Conservation (phyloP, 2,888 invertebrate species). For the Uloborus plumipes region DNA sequence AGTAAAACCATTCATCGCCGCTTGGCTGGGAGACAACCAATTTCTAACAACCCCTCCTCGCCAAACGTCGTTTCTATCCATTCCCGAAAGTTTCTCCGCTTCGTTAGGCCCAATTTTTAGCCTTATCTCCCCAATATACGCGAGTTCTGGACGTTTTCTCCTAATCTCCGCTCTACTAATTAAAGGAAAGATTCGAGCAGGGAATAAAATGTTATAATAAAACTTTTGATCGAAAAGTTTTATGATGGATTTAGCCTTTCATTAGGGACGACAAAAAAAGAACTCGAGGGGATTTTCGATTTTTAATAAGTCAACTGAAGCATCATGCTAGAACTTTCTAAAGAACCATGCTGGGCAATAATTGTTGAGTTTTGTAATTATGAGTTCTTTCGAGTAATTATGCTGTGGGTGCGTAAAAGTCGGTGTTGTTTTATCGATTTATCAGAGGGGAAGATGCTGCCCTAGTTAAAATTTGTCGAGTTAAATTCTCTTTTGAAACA, state of each 20-base stretch:
- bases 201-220: conserved; percentile 60
- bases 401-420: not conserved
- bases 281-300: conserved; percentile 39
- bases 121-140: conserved; percentile 37
- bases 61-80: no score
- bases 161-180: conserved; percentile 53
- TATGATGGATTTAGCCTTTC: conserved; percentile 48
- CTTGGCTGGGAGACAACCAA: no score
- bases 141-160: conserved; percentile 34
- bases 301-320: conserved; percentile 55
- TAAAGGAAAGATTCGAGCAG: conserved; percentile 32
- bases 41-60: no score
- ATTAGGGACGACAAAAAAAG: conserved; percentile 25
- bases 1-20: no score
- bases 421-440: conserved; percentile 14
- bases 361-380: conserved; percentile 56
- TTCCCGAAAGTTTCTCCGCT: conserved; percentile 25
- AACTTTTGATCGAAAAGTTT: conserved; percentile 60
- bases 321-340: conserved; percentile 2
- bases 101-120: conserved; percentile 46
- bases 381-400: conserved; percentile 41
- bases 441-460: not conserved
- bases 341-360: not conserved
- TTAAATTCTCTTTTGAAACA: no score
- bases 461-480: conserved; percentile 23